A percentile compares a stretch with the other conserved stretches of the same genome.
Conservation (phyloP, 2,797 vertebrate species). For the Acanthurus lineatus region DNA sequence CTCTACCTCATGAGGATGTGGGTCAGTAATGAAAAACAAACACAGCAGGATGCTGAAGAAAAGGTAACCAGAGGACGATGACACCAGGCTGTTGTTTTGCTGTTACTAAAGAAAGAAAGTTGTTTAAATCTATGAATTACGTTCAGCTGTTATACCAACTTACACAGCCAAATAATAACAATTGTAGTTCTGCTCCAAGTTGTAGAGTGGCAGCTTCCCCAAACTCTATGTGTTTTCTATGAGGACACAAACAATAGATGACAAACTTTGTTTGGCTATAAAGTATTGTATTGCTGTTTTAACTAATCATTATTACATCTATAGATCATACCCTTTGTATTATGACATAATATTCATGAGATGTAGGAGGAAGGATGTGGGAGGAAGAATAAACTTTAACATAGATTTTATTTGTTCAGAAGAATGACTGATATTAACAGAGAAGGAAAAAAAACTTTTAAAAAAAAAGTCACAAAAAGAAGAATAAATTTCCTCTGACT, state of each 20-base stretch:
- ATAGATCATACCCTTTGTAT: neutral
- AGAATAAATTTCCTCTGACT: conserved; percentile 4
- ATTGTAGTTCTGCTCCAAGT: neutral
- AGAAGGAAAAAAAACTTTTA: neutral
- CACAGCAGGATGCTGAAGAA: conserved; percentile 17
- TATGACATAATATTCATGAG: neutral
- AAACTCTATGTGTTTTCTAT: neutral
- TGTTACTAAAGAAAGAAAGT: neutral
- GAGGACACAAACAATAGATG: neutral
- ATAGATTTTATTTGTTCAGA: neutral
- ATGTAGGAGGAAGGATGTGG: neutral
- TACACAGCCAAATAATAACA: neutral
- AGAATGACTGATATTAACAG: neutral
- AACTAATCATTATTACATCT: neutral
- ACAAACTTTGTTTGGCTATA: neutral
- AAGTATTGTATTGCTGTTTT: neutral
- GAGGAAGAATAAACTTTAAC: neutral
- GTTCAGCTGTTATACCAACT: neutral
- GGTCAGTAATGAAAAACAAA: conserved; percentile 63
- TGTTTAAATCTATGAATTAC: neutral
- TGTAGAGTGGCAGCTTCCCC: neutral
- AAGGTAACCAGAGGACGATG: conserved; percentile 27
- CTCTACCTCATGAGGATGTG: conserved; percentile 41
- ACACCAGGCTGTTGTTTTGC: neutral
- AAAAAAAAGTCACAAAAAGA: neutral